Evolutionary conservation across 2,888 invertebrate species (phyloP).

Genomic region (Leptopilina drosophilae): DNA sequence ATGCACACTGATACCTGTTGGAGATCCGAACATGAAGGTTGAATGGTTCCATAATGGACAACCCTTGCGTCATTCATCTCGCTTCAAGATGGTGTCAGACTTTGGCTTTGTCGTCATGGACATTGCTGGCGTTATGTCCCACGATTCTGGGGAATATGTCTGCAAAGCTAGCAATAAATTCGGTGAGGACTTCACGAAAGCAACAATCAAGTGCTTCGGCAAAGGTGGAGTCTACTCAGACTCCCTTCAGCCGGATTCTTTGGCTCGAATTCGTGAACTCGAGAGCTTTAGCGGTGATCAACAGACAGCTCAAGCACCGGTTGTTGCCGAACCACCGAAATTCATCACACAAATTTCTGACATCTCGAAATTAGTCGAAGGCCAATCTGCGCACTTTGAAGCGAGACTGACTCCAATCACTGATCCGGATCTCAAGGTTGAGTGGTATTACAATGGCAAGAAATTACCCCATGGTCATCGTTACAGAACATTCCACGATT

Average conservation of each 20-base stretch:
- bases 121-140: constrained; percentile 94
- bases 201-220: constrained; percentile 90
- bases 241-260: constrained; percentile 92
- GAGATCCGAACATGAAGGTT: constrained; percentile 94
- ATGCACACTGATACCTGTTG: constrained; percentile 94
- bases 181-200: constrained; percentile 92
- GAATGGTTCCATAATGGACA: constrained; percentile 98
- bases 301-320: constrained; percentile 81
- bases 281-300: constrained; percentile 85
- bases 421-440: constrained; percentile 95
- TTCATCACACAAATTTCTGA: constrained; percentile 93
- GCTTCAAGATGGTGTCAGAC: constrained; percentile 95
- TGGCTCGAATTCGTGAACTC: constrained; percentile 91
- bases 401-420: constrained; percentile 95
- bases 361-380: constrained; percentile 92
- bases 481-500: constrained; percentile 98
- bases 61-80: constrained; percentile 90
- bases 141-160: constrained; percentile 95
- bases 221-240: constrained; percentile 92
- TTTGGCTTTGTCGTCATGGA: constrained; percentile 97
- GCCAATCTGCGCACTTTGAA: constrained; percentile 96
- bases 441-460: constrained; percentile 96
- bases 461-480: constrained; percentile 96
- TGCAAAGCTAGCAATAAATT: constrained; percentile 95
- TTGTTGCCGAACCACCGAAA: constrained; percentile 90